Conservation (phyloP, 2,888 invertebrate genomes). For the Paralinhomoeus sp. region DNA sequence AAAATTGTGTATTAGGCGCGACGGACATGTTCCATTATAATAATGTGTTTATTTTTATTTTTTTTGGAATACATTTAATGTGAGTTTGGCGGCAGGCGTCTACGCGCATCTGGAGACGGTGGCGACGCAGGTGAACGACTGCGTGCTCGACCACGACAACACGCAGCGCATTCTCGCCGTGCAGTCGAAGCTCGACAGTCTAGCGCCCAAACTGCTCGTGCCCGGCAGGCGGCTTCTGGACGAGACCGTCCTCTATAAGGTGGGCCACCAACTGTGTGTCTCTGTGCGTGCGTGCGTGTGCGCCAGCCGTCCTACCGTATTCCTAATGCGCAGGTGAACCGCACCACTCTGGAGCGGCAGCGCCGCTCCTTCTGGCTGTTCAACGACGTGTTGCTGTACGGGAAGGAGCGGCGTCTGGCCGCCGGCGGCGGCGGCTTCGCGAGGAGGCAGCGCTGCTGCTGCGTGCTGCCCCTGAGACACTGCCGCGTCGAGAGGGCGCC, state of each 20-base stretch:
- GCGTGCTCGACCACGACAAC: constrained; percentile 48
- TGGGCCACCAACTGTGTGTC: constrained; percentile 42
- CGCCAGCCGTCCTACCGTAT: not conserved
- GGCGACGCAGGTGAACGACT: constrained; percentile 47
- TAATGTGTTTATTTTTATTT: too few relatives aligned
- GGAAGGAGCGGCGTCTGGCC: constrained; percentile 42
- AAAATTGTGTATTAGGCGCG: too few relatives aligned
- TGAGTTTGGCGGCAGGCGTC: too few relatives aligned
- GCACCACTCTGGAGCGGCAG: constrained; percentile 15
- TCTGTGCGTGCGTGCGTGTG: not conserved
- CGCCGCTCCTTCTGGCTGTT: constrained; percentile 45
- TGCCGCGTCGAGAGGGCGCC: constrained; percentile 40
- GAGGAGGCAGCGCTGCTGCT: constrained; percentile 41
- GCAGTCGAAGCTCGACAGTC: constrained; percentile 40
- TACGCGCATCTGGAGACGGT: constrained; percentile 42
- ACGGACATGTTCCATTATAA: too few relatives aligned
- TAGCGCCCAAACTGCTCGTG: constrained; percentile 41
- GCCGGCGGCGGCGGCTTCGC: too few relatives aligned
- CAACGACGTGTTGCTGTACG: constrained; percentile 49
- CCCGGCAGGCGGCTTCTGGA: constrained; percentile 46
- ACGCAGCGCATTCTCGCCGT: constrained; percentile 43
- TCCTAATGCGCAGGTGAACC: not conserved
- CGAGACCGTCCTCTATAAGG: constrained; percentile 32
- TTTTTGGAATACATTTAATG: too few relatives aligned
- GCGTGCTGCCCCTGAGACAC: constrained; percentile 46